Percentiles rank a stretch among this genome's conserved stretches.
Conservation (phyloP, 2,888 invertebrate species). For the Pseudanteris insignis region DNA sequence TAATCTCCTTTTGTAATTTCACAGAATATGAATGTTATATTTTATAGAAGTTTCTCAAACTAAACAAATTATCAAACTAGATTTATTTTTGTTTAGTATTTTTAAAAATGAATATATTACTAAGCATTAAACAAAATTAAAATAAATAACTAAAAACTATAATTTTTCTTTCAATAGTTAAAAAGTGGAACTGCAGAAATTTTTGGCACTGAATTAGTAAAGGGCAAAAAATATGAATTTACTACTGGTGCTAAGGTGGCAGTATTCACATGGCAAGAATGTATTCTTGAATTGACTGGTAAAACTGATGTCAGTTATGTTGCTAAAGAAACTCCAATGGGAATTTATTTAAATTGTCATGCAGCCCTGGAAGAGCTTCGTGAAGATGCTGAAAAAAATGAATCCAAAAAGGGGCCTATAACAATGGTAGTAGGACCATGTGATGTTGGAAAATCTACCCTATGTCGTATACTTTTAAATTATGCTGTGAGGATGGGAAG, state of each 20-base stretch:
- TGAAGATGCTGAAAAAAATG: conserved; percentile 78
- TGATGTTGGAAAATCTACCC: conserved; percentile 96
- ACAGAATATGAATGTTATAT: no score
- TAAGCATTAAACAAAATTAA: no score
- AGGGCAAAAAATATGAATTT: conserved; percentile 91
- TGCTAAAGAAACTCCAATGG: conserved; percentile 97
- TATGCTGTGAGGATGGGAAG: conserved; percentile 92
- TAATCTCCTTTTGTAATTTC: no score
- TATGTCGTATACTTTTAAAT: conserved; percentile 88
- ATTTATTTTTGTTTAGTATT: background rate
- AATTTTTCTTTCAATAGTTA: conserved; percentile 69
- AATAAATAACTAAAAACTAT: no score
- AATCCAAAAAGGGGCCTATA: conserved; percentile 80
- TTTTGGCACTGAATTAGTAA: conserved; percentile 95
- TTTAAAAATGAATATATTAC: background rate
- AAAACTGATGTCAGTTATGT: conserved; percentile 93
- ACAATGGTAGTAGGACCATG: conserved; percentile 92
- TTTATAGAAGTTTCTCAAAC: no score
- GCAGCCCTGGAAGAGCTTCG: conserved; percentile 92
- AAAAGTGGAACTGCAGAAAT: conserved; percentile 92
- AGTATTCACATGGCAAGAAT: conserved; percentile 96
- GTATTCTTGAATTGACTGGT: conserved; percentile 84
- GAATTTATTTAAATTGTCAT: conserved; percentile 94
- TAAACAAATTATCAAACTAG: no score
- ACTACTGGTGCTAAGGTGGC: conserved; percentile 92